A percentile compares a stretch with the other conserved stretches of the same genome.
Conservation (phyloP, 2,888 invertebrate species). For the Tachina fera region DNA sequence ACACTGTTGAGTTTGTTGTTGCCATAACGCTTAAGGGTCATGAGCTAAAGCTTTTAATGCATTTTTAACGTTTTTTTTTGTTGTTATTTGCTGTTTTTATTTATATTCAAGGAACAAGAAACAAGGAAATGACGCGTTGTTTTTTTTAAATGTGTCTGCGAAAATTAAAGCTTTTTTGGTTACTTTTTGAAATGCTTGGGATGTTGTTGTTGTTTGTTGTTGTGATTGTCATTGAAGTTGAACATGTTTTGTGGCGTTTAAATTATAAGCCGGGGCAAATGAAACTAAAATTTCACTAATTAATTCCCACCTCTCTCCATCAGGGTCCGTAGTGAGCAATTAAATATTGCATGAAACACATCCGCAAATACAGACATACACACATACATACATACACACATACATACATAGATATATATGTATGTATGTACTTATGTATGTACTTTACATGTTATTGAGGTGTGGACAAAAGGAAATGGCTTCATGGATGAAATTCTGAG, state of each 20-base stretch:
- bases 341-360: slow-evolving; percentile 15
- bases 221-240: slow-evolving; percentile 4
- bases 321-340: background rate
- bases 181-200: background rate
- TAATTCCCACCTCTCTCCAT: background rate
- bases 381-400: background rate
- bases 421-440: background rate
- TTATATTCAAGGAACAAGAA: slow-evolving; percentile 27
- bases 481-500: slow-evolving; percentile 11
- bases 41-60: slow-evolving; percentile 41
- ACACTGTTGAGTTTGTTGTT: slow-evolving; percentile 18
- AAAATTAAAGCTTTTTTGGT: slow-evolving; percentile 51
- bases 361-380: no score
- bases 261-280: background rate
- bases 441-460: background rate
- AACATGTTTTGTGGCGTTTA: slow-evolving; percentile 6
- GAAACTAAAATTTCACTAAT: slow-evolving; percentile 3
- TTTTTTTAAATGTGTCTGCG: slow-evolving; percentile 36
- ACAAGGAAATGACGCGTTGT: slow-evolving; percentile 56
- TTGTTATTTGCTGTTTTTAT: background rate
- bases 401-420: background rate
- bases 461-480: slow-evolving; percentile 12
- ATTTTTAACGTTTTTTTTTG: background rate
- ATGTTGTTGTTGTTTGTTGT: background rate
- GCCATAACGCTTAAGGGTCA: slow-evolving; percentile 10